Base-by-base conservation (phyloP, 2,888 invertebrate species). In the Drosophila meridiana region DNA sequence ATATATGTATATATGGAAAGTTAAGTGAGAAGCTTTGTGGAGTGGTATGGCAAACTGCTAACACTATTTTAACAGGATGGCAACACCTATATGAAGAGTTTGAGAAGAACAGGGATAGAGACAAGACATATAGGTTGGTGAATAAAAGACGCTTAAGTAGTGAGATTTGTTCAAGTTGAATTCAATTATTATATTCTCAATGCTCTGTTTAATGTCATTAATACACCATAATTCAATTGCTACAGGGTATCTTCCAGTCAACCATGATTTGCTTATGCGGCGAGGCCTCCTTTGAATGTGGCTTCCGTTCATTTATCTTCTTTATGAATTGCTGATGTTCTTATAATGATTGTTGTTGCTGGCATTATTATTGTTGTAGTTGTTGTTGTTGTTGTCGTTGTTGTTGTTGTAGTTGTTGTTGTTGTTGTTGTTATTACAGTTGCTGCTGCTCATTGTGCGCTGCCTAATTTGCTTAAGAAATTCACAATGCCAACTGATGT, bases 231-330 rank as follows among this genome's bases (percentile, higher is more conserved):
- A 20, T 20, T 20, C 20, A 20, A 20, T 20, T 20, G 20, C 20
- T 40, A 14, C 55, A 56, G 20, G 56, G 42, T 32, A 56, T 42
- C 7, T 3, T 4, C 9, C 0, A n/a, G 32, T 32, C 56, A 32
- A 42, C 11, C 8, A 1, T 4, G 11, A 7, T 11, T 48, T 40
- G 50, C 30, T 45, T 5, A 47, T 34, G 36, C 20, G 38, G n/a
- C 34, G 47, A 38, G 48, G 67, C 38, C 74, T 61, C 13, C 32
- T 62, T 70, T 60, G 73, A 70, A 59, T 76, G 68, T 66, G 80
- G 73, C 76, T 81, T 86, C 82, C 83, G 74, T 80, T 73, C 65
- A 79, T 81, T 76, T 77, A 73, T 82, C 76, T 83, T 68, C 60
- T 71, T 79, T 86, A 76, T 73, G 81, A 81, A 81, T 82, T 74